These are phyloP conservation scores for Drosophila navojoa DNA, from an alignment of 1,140 invertebrate genomes.

Conservation along the genomic window DNA sequence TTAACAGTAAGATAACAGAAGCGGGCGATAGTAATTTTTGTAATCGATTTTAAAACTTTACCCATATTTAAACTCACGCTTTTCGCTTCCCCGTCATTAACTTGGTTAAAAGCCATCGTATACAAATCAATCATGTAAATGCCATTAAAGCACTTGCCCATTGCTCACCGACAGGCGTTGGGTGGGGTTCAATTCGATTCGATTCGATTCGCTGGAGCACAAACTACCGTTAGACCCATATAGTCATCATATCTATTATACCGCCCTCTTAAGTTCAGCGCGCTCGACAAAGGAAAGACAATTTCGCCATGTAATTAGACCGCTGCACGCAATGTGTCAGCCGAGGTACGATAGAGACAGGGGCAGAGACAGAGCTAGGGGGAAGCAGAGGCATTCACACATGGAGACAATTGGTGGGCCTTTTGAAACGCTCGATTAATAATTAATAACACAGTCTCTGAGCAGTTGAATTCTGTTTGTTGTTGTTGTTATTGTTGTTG, in stretches of 20 bases:
- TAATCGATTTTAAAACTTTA: slow-evolving; percentile 47
- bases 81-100: slow-evolving; percentile 49
- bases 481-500: neutral
- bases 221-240: slow-evolving; percentile 40
- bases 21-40: neutral
- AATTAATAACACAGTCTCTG: slow-evolving; percentile 68
- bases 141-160: slow-evolving; percentile 42
- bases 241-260: slow-evolving; percentile 9
- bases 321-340: slow-evolving; percentile 40
- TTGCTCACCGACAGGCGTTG: slow-evolving; percentile 1
- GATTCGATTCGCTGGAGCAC: slow-evolving; percentile 45
- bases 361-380: neutral
- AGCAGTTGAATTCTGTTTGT: slow-evolving; percentile 38
- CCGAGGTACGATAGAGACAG: neutral
- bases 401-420: slow-evolving; percentile 37
- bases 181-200: slow-evolving; percentile 8
- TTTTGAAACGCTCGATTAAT: slow-evolving; percentile 57
- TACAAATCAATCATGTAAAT: slow-evolving; percentile 76
- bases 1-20: neutral
- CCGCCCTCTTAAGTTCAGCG: slow-evolving; percentile 14
- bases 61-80: neutral
- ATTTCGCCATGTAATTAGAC: slow-evolving; percentile 70
- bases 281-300: slow-evolving; percentile 63
- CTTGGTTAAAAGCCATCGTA: slow-evolving; percentile 50
- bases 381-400: slow-evolving; percentile 9